A percentile compares a stretch with the other conserved stretches of the same genome.
Evolutionary conservation across 1,140 invertebrate genomes (phyloP).

Genomic region (Temnothorax nylanderi): DNA sequence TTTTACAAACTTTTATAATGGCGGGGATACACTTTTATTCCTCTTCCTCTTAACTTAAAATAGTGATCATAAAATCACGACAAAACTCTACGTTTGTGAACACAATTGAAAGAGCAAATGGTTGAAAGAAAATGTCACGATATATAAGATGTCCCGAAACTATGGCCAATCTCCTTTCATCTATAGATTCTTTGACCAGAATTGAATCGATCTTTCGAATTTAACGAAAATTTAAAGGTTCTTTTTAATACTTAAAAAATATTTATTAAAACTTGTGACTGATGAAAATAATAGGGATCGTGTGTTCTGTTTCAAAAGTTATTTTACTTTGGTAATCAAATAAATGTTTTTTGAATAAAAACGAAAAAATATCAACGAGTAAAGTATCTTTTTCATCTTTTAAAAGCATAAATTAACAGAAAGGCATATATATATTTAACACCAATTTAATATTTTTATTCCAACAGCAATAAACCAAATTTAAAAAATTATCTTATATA

Average conservation of each 20-base stretch:
- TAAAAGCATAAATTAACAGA: background rate
- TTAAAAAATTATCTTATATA: background rate
- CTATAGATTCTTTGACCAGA: conserved; percentile 34
- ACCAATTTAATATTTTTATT: background rate
- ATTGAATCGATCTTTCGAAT: conserved; percentile 16
- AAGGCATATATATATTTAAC: background rate
- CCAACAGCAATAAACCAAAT: background rate
- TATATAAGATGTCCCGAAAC: conserved; percentile 46
- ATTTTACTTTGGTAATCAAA: background rate
- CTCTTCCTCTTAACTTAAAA: conserved; percentile 49
- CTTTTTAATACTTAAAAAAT: background rate
- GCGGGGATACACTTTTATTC: conserved; percentile 56
- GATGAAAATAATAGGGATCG: background rate
- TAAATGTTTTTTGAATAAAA: background rate
- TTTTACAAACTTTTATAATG: conserved; percentile 59
- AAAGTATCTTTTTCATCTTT: background rate
- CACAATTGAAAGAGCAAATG: conserved; percentile 50
- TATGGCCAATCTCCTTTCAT: conserved; percentile 20
- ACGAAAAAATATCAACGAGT: background rate
- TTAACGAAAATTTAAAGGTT: conserved; percentile 26
- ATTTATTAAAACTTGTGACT: background rate
- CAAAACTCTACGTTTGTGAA: conserved; percentile 47
- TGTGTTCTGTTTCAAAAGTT: background rate
- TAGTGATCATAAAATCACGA: conserved; percentile 59
- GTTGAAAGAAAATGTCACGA: conserved; percentile 42